Conservation (phyloP, 2,888 invertebrate genomes). For the Danaus chrysippus region DNA sequence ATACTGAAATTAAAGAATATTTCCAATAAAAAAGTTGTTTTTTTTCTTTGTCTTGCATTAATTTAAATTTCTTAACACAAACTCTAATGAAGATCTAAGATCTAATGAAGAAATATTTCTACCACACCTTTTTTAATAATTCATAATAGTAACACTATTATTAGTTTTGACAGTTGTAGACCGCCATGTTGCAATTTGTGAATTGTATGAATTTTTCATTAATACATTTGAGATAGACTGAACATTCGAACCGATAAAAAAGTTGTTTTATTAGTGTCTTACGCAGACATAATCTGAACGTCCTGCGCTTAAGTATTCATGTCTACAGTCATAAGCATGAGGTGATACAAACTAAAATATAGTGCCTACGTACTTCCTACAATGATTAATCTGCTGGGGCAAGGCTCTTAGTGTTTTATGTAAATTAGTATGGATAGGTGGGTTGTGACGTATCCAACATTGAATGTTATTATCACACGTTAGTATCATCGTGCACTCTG, state of each 20-base stretch:
- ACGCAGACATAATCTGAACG: not conserved
- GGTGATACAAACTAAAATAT: conserved; percentile 57
- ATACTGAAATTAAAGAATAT: no score
- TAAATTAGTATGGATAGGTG: conserved; percentile 64
- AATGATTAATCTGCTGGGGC: conserved; percentile 69
- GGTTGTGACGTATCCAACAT: conserved; percentile 53
- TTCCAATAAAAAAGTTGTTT: no score
- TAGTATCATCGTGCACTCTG: conserved; percentile 44
- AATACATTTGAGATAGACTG: conserved; percentile 31
- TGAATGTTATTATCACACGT: conserved; percentile 59
- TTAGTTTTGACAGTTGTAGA: conserved; percentile 47
- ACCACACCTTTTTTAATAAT: conserved; percentile 26
- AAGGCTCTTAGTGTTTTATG: conserved; percentile 70
- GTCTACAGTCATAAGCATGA: conserved; percentile 35
- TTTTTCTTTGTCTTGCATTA: no score
- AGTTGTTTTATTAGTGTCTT: conserved; percentile 11
- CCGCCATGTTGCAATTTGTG: conserved; percentile 61
- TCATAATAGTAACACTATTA: conserved; percentile 30
- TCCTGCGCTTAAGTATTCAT: not conserved
- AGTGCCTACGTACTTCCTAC: conserved; percentile 70
- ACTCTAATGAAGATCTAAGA: no score
- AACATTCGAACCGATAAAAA: conserved; percentile 10
- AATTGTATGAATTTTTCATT: conserved; percentile 42
- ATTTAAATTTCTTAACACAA: no score
- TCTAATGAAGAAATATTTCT: conserved; percentile 6